Evolutionary conservation across 1,140 invertebrate genomes (phyloP).

Genomic region (Drosophila triauraria): DNA sequence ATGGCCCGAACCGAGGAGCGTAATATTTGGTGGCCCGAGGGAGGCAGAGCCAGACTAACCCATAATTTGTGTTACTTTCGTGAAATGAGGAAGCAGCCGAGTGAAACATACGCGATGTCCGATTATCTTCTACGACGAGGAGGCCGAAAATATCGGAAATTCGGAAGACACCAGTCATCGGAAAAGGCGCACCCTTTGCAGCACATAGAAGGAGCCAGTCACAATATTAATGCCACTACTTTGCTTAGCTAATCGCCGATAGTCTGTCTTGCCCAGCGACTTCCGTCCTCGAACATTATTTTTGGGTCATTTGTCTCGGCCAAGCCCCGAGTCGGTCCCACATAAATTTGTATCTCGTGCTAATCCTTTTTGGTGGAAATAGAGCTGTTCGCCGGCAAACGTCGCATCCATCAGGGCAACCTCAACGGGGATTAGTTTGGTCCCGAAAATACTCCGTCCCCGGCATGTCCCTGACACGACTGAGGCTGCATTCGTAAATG

Average conservation of each 20-base stretch:
- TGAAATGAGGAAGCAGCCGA: slow-evolving; percentile 51
- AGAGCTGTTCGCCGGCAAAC: slow-evolving; percentile 50
- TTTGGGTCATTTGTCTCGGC: slow-evolving; percentile 65
- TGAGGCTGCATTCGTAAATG: slow-evolving; percentile 63
- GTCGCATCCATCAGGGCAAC: slow-evolving; percentile 65
- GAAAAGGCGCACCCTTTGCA: slow-evolving; percentile 7
- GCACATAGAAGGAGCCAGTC: slow-evolving; percentile 19
- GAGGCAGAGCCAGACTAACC: slow-evolving; percentile 39
- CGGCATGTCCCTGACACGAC: slow-evolving; percentile 35
- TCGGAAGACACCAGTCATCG: neutral
- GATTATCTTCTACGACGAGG: slow-evolving; percentile 44
- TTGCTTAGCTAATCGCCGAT: slow-evolving; percentile 68
- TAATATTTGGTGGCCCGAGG: slow-evolving; percentile 1
- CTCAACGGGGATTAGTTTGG: slow-evolving; percentile 60
- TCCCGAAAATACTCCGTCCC: slow-evolving; percentile 43
- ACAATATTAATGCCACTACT: slow-evolving; percentile 64
- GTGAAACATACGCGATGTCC: slow-evolving; percentile 46
- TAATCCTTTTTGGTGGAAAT: slow-evolving; percentile 75
- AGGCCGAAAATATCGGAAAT: slow-evolving; percentile 20
- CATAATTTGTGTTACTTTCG: slow-evolving; percentile 69
- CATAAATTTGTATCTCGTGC: slow-evolving; percentile 70
- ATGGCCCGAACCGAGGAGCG: slow-evolving; percentile 41
- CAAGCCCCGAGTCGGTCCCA: slow-evolving; percentile 20
- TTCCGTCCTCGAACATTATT: slow-evolving; percentile 63
- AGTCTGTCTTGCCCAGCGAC: slow-evolving; percentile 64